Conservation (phyloP, 2,888 invertebrate genomes). For the Parapristionchus giblindavisi region DNA sequence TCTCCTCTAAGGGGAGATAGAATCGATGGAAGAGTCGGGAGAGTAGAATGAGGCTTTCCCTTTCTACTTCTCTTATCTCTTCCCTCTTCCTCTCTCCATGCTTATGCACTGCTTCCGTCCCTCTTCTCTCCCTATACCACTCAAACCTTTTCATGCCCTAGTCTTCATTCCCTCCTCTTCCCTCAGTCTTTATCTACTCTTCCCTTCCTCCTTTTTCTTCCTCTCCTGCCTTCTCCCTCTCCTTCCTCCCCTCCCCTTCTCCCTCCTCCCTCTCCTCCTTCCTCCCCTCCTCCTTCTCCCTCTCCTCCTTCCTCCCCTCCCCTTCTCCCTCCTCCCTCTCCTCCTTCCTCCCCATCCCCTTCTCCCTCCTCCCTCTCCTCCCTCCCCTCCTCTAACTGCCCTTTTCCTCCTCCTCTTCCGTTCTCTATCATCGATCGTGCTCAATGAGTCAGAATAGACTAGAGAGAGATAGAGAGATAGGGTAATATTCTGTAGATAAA, state of each 20-base stretch:
- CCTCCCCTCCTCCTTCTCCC: neutral
- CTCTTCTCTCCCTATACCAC: no score
- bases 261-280: neutral
- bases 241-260: neutral
- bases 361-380: conserved; percentile 19
- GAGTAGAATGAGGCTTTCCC: no score
- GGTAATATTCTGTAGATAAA: no score
- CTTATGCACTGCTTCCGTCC: neutral
- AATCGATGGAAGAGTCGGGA: no score
- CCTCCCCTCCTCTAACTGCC: neutral
- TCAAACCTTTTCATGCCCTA: no score
- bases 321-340: conserved; percentile 6
- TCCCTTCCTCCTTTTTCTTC: conserved; percentile 7
- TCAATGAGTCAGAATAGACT: no score
- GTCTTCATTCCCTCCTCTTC: conserved; percentile 15
- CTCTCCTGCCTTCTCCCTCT: conserved; percentile 19
- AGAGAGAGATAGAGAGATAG: no score
- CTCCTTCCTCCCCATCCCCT: conserved; percentile 6
- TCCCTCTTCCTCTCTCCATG: neutral
- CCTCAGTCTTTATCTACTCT: neutral
- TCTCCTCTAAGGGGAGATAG: no score
- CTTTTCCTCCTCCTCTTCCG: neutral
- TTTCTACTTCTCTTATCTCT: conserved; percentile 16
- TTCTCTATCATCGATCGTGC: neutral
- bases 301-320: conserved; percentile 2